These are phyloP conservation scores for Apogon talboti DNA, from an alignment of 2,797 vertebrate species.

Conservation along the genomic window DNA sequence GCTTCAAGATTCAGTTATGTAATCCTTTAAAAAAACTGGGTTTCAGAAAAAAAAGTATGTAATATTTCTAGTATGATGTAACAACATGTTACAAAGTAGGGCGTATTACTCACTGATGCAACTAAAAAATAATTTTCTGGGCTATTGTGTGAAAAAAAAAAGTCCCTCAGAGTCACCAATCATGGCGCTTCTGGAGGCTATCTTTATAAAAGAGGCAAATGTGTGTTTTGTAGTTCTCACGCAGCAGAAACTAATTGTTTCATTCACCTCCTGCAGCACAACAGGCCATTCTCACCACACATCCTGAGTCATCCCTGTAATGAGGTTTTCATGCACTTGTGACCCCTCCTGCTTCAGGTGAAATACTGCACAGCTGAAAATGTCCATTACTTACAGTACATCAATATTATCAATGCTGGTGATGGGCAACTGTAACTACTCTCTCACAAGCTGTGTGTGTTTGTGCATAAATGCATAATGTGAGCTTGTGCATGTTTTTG, in stretches of 20 bases:
- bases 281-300: conserved; percentile 48
- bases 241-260: conserved; percentile 72
- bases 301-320: conserved; percentile 62
- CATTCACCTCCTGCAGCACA: conserved; percentile 62
- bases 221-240: conserved; percentile 61
- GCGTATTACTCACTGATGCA: conserved; percentile 73
- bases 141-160: conserved; percentile 51
- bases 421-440: conserved; percentile 39
- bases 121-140: conserved; percentile 68
- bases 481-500: conserved; percentile 34
- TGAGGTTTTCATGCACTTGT: conserved; percentile 58
- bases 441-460: conserved; percentile 17
- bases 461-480: conserved; percentile 7
- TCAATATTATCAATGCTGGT: conserved; percentile 63
- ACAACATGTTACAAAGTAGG: conserved; percentile 74
- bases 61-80: conserved; percentile 73
- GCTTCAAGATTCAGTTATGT: conserved; percentile 62
- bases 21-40: conserved; percentile 55
- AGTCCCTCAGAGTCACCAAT: conserved; percentile 58
- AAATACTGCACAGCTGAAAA: conserved; percentile 53
- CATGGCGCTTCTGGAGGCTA: conserved; percentile 64
- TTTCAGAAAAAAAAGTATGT: conserved; percentile 58
- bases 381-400: conserved; percentile 45
- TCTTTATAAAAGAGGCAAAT: conserved; percentile 60
- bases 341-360: conserved; percentile 60